Percentiles rank a stretch among this genome's conserved stretches.
Evolutionary conservation across 2,888 invertebrate genomes (phyloP).

Genomic region (Pammene aurita): DNA sequence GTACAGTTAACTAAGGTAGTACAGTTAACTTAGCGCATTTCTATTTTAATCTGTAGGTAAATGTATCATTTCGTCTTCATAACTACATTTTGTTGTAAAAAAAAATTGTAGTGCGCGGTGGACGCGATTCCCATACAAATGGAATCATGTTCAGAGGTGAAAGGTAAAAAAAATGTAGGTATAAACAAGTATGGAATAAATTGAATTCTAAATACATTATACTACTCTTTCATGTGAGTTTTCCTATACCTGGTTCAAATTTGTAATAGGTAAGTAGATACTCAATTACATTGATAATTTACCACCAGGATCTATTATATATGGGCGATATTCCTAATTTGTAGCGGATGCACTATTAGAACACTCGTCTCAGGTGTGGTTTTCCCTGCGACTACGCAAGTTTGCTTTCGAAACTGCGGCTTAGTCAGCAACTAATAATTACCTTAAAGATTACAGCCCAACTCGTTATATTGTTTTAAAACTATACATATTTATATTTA

Average conservation of each 20-base stretch:
- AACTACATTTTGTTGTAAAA: no score
- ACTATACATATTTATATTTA: neutral
- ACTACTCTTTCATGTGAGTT: no score
- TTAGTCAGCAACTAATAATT: constrained; percentile 25
- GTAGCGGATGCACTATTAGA: constrained; percentile 6
- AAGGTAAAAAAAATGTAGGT: no score
- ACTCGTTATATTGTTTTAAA: neutral
- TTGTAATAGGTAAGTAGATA: neutral
- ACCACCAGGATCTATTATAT: neutral
- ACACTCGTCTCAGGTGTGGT: constrained; percentile 7
- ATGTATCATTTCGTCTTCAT: no score
- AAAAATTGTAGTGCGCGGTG: no score
- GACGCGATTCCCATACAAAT: no score
- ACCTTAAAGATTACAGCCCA: neutral
- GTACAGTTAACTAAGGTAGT: no score
- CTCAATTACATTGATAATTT: neutral
- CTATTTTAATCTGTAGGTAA: no score
- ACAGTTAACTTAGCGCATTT: no score
- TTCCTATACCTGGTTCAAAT: neutral
- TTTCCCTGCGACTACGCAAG: constrained; percentile 15
- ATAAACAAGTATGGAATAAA: no score
- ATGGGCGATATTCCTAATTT: constrained; percentile 12
- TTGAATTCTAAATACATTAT: no score
- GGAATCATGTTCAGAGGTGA: no score
- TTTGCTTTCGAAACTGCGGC: constrained; percentile 24